Percentiles rank a stretch among this genome's conserved stretches.
phyloP scores from a whole-genome alignment of 1,140 invertebrate genomes.

The Onthophagus taurus region DNA sequence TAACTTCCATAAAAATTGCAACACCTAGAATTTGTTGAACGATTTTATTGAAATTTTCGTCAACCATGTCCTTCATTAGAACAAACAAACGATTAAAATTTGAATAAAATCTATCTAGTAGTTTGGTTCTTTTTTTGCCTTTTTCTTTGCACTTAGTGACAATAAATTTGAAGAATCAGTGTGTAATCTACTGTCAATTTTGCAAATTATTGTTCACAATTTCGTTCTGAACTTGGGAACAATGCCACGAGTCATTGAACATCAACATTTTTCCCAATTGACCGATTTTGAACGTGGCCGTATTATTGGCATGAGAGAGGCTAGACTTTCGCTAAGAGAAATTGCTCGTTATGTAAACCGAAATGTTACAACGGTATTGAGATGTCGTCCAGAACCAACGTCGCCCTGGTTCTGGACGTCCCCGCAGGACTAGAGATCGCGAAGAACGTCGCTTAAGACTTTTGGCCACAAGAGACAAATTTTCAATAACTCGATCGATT shows the following conservation, averaged over 20 bases:
- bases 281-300: constrained; percentile 1
- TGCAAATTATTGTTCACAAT: constrained; percentile 2
- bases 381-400: constrained; percentile 1
- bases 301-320: constrained; percentile 5
- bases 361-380: constrained; percentile 3
- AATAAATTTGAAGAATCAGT: constrained; percentile 2
- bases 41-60: too few relatives aligned
- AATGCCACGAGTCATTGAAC: background rate
- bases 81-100: too few relatives aligned
- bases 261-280: background rate
- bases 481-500: too few relatives aligned
- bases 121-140: too few relatives aligned
- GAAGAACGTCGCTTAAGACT: constrained; percentile 5
- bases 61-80: too few relatives aligned
- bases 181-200: background rate
- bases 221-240: background rate
- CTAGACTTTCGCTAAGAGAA: background rate
- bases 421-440: constrained; percentile 4
- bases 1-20: too few relatives aligned
- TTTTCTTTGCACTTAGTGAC: too few relatives aligned
- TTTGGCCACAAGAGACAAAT: constrained; percentile 9
- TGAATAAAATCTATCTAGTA: too few relatives aligned
- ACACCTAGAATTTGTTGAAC: too few relatives aligned
- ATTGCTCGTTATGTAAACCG: constrained; percentile 5
- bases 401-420: constrained; percentile 8